phyloP scores from a whole-genome alignment of 1,140 invertebrate species.

The Trialeurodes vaporariorum region DNA sequence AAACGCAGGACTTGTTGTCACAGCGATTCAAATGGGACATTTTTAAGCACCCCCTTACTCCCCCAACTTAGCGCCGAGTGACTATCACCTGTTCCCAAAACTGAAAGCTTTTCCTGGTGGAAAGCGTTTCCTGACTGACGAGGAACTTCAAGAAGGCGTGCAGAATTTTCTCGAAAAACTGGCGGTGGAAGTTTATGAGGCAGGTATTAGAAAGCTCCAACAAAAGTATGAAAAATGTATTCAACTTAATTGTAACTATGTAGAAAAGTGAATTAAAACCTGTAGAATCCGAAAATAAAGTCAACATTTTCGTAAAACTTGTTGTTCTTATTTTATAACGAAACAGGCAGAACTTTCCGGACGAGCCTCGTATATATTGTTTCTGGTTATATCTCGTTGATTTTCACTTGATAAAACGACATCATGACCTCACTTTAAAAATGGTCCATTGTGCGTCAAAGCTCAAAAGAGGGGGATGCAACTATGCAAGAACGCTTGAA shows the following conservation, averaged over 20 bases:
- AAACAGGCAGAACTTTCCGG: too few species aligned
- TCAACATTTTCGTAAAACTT: too few species aligned
- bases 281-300: too few species aligned
- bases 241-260: slow-evolving; percentile 10
- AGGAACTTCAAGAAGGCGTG: slow-evolving; percentile 16
- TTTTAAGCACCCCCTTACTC: slow-evolving; percentile 29
- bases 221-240: slow-evolving; percentile 16
- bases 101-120: slow-evolving; percentile 13
- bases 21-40: slow-evolving; percentile 27
- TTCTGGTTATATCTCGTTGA: too few species aligned
- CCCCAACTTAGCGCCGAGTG: slow-evolving; percentile 29
- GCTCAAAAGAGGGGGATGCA: too few species aligned
- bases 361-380: too few species aligned
- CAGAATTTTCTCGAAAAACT: slow-evolving; percentile 9
- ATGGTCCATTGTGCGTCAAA: too few species aligned
- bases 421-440: too few species aligned
- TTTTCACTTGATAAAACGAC: too few species aligned
- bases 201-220: slow-evolving; percentile 15
- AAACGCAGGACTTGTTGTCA: slow-evolving; percentile 16
- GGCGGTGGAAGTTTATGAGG: slow-evolving; percentile 12
- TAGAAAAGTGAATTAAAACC: too few species aligned
- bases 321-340: too few species aligned
- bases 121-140: slow-evolving; percentile 7
- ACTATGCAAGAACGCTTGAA: too few species aligned
- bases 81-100: slow-evolving; percentile 29